phyloP scores from a whole-genome alignment of 2,113 vertebrate genomes.

The Fulica atra region DNA sequence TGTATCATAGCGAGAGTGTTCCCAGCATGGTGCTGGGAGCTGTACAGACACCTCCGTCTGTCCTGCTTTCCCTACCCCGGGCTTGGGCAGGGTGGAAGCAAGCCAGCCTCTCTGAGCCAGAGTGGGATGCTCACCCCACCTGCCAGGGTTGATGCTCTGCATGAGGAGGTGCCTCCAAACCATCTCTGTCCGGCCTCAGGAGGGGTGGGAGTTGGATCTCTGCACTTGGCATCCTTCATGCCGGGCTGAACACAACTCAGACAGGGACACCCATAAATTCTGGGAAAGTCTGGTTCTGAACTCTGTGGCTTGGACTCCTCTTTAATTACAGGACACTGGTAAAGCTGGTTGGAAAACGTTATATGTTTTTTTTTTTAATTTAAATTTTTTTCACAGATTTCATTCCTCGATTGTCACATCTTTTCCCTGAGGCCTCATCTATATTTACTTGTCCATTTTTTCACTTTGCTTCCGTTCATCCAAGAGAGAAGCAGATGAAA shows the following conservation, averaged over 20 bases:
- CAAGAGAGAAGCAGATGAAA: not conserved
- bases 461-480: not conserved
- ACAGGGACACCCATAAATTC: constrained; percentile 41
- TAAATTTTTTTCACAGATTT: not conserved
- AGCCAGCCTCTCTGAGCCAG: not conserved
- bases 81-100: not conserved
- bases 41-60: not conserved
- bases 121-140: not conserved
- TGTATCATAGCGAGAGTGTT: not conserved
- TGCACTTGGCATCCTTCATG: not conserved
- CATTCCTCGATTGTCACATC: not conserved
- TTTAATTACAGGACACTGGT: constrained; percentile 55
- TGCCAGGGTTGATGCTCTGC: not conserved
- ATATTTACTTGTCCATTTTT: not conserved
- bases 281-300: constrained; percentile 65
- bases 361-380: constrained; percentile 31
- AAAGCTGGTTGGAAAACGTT: constrained; percentile 51
- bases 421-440: not conserved
- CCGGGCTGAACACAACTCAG: constrained; percentile 53
- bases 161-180: not conserved
- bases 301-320: constrained; percentile 54
- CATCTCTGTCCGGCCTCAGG: not conserved
- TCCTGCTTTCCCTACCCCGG: not conserved
- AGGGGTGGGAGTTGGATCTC: not conserved
- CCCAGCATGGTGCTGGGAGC: not conserved